Evolutionary conservation across 2,888 invertebrate genomes (phyloP).

Genomic region (Digitonthophagus gazella): DNA sequence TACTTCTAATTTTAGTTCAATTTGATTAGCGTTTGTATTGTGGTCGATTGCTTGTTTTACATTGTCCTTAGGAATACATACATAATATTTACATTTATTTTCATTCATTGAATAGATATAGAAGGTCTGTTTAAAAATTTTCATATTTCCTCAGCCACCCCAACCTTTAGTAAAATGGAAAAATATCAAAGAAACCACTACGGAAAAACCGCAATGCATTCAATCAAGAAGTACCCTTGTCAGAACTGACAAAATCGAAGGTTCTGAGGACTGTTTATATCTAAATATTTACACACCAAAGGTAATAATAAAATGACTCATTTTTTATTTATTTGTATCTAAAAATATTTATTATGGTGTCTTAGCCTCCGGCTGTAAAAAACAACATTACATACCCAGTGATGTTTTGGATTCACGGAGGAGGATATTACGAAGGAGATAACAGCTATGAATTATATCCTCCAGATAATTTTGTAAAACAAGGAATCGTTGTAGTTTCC

Average conservation of each 20-base stretch:
- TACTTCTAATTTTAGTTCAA: no score
- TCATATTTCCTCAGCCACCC: constrained; percentile 16
- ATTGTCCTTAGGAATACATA: no score
- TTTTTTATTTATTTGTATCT: no score
- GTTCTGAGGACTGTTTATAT: constrained; percentile 39
- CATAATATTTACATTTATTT: no score
- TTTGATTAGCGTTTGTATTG: no score
- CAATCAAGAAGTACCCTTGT: constrained; percentile 29
- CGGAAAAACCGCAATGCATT: constrained; percentile 32
- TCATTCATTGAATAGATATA: no score
- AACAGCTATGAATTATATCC: constrained; percentile 35
- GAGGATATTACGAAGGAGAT: constrained; percentile 37
- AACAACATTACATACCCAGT: constrained; percentile 31
- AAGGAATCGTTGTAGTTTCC: constrained; percentile 39
- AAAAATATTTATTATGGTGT: no score
- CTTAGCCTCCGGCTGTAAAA: background rate
- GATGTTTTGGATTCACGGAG: constrained; percentile 43
- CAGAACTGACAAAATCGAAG: constrained; percentile 22
- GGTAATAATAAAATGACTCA: constrained; percentile 27
- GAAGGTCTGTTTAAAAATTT: no score
- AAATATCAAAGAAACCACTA: constrained; percentile 33
- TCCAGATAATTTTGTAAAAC: constrained; percentile 40
- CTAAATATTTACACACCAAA: constrained; percentile 40
- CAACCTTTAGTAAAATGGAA: constrained; percentile 31
- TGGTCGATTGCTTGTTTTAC: no score